Percentiles rank a stretch among this genome's conserved stretches.
Conservation (phyloP, 1,140 invertebrate species). For the Meloidogyne hapla region DNA sequence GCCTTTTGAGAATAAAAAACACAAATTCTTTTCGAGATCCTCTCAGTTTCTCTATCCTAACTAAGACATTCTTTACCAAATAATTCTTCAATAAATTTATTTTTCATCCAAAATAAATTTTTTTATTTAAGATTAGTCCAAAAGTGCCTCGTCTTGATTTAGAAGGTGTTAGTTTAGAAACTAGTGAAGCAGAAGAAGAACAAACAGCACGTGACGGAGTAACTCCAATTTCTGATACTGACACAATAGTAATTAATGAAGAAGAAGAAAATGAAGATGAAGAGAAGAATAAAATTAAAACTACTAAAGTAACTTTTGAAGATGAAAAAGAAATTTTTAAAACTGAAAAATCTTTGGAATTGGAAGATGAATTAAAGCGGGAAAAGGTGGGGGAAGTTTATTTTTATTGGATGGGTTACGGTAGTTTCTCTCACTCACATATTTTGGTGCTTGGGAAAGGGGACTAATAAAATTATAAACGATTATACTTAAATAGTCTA, state of each 20-base stretch:
- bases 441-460: too few species aligned
- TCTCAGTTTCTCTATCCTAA: too few species aligned
- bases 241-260: slow-evolving; percentile 22
- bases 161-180: not conserved
- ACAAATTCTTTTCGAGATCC: too few species aligned
- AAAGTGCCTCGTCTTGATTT: not conserved
- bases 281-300: not conserved
- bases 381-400: not conserved
- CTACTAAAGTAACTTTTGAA: not conserved
- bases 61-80: not conserved
- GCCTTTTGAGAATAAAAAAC: too few species aligned
- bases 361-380: not conserved
- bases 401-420: not conserved
- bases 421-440: too few species aligned
- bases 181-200: slow-evolving; percentile 4
- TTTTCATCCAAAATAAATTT: too few species aligned
- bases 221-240: slow-evolving; percentile 13
- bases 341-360: not conserved
- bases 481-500: too few species aligned
- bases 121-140: not conserved
- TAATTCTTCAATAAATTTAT: not conserved
- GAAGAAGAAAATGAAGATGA: not conserved
- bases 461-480: too few species aligned
- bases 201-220: not conserved
- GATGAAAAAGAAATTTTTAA: not conserved